Percentiles rank a stretch among this genome's conserved stretches.
phyloP scores from a whole-genome alignment of 1,140 invertebrate species.

The Bombus pascuorum region DNA sequence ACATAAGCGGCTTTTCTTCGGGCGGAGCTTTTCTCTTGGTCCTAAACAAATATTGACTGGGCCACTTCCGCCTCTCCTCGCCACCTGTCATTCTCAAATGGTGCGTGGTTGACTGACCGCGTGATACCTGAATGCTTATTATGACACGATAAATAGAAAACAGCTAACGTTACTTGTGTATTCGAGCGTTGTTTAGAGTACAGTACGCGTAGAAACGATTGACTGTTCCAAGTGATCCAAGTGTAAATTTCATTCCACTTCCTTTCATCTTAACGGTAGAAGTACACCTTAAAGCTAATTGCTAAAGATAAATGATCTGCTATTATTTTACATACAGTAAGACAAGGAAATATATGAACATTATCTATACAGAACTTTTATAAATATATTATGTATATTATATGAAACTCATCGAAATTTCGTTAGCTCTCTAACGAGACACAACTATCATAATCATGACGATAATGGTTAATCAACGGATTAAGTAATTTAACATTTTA shows the following conservation, averaged over 20 bases:
- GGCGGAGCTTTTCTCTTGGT: constrained; percentile 61
- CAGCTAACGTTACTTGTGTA: neutral
- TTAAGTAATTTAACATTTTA: too few species aligned
- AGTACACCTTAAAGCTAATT: neutral
- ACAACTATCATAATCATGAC: too few species aligned
- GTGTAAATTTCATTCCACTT: neutral
- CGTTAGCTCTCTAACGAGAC: too few species aligned
- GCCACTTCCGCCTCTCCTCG: constrained; percentile 44
- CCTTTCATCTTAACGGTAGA: neutral
- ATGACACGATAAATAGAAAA: neutral
- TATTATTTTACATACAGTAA: too few species aligned
- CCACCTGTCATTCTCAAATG: constrained; percentile 50
- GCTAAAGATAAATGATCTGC: neutral
- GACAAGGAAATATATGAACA: too few species aligned
- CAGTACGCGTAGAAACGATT: neutral
- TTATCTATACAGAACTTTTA: too few species aligned
- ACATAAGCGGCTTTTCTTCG: constrained; percentile 70
- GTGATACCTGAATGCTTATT: constrained; percentile 52
- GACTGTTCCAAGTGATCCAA: neutral
- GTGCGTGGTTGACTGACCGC: constrained; percentile 42
- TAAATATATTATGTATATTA: too few species aligned
- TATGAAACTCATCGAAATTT: too few species aligned
- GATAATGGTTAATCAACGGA: too few species aligned
- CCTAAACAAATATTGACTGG: constrained; percentile 73
- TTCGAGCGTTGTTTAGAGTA: neutral